Base-by-base conservation (phyloP, 2,797 vertebrate species). In the Sebastes minor region DNA sequence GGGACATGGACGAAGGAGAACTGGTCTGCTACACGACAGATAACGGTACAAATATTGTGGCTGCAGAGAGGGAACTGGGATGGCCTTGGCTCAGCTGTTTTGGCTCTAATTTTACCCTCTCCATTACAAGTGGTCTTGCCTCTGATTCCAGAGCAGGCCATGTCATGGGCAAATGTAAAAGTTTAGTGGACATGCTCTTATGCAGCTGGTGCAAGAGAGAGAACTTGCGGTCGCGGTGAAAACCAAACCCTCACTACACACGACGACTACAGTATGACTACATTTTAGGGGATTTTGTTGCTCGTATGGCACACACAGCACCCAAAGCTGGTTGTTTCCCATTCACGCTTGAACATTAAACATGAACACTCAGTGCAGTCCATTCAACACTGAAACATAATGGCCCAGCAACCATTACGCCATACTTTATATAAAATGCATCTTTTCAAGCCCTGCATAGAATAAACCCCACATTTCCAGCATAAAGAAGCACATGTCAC, bases 11-110 rank as follows among this genome's bases (percentile, higher is more conserved):
- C 18, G 55, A 81, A 65, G 62, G 73, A 75, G 71, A 77, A 81
- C 23, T 81, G 83, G 75, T 73, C 84, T 86, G 83, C 62, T 32
- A 62, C 71, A 32, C 52, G 16, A 61, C 52, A 77, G 88, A 89
- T 83, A 91, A 87, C n/a, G 13, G 42, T 8, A 53, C 67, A 75
- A 86, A 82, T 72, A 64, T 69, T 32, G 73, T 59, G 63, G 79
- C 42, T 56, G 64, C 75, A 69, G 53, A 80, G 57, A 76, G 63
- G 14, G 59, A 61, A 56, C 70, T 60, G 42, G 67, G 38, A 60
- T 80, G 76, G 81, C 69, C 73, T 77, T 69, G 85, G 76, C 77
- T 89, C 66, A 79, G 80, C 82, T 87, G 76, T 76, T 89, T 82
- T 78, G 74, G 63, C 30, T 23, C 1, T 63, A 64, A 61, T 77